Evolutionary conservation across 2,113 vertebrate species (phyloP).

Genomic region (Callospermophilus lateralis): DNA sequence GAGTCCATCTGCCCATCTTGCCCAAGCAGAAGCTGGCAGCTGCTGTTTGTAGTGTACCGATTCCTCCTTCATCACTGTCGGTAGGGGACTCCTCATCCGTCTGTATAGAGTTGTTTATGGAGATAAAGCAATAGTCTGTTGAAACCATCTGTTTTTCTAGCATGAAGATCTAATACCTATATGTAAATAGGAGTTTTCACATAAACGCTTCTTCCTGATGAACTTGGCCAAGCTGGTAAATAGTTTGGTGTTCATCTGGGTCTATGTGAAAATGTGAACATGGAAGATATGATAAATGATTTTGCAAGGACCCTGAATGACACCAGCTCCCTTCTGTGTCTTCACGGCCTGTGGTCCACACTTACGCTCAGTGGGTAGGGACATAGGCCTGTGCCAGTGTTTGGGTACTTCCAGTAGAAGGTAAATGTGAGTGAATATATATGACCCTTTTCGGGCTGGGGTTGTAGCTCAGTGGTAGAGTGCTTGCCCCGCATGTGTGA

Average conservation of each 20-base stretch:
- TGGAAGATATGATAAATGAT: slow-evolving; percentile 57
- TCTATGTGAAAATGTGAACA: slow-evolving; percentile 73
- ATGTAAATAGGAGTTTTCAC: slow-evolving; percentile 68
- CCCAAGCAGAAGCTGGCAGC: slow-evolving; percentile 88
- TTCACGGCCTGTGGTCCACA: slow-evolving; percentile 56
- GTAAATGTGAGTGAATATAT: slow-evolving; percentile 49
- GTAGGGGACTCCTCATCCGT: slow-evolving; percentile 83
- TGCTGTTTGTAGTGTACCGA: slow-evolving; percentile 87
- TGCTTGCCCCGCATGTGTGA: too few species aligned
- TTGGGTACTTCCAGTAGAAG: slow-evolving; percentile 56
- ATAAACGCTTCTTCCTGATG: slow-evolving; percentile 64
- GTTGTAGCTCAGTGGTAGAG: too few species aligned
- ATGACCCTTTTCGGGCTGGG: not conserved
- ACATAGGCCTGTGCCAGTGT: slow-evolving; percentile 10
- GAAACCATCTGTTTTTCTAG: slow-evolving; percentile 71
- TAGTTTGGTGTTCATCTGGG: slow-evolving; percentile 64
- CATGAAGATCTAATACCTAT: slow-evolving; percentile 75
- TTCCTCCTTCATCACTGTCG: slow-evolving; percentile 92
- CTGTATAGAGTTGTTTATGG: slow-evolving; percentile 55
- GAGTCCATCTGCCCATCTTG: not conserved
- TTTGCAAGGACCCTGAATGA: slow-evolving; percentile 81
- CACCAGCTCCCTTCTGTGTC: slow-evolving; percentile 50
- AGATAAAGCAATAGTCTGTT: slow-evolving; percentile 68
- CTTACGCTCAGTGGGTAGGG: slow-evolving; percentile 67
- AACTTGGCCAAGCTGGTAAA: slow-evolving; percentile 68